These are phyloP conservation scores for Netelia fuscicornis DNA, from an alignment of 2,888 invertebrate species.

Conservation along the genomic window DNA sequence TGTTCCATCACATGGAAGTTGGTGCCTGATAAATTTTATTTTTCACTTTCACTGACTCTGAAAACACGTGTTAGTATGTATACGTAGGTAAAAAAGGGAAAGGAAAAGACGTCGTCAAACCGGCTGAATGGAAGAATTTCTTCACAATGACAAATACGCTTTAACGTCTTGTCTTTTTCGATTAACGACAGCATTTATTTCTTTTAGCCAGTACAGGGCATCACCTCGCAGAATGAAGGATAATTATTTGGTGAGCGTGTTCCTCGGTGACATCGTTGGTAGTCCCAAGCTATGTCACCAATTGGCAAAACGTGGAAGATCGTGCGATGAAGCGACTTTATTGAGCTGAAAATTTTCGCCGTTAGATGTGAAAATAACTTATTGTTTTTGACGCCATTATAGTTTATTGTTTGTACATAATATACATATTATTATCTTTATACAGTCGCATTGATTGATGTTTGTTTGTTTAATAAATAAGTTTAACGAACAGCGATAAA, in stretches of 20 bases:
- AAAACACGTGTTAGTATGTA: neutral
- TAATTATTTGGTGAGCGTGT: slow-evolving; percentile 93
- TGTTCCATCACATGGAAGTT: too few species aligned
- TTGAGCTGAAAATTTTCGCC: slow-evolving; percentile 60
- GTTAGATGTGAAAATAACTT: neutral
- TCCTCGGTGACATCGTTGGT: slow-evolving; percentile 93
- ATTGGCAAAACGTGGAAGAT: slow-evolving; percentile 89
- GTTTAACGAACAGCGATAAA: slow-evolving; percentile 34
- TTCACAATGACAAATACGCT: neutral
- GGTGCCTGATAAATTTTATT: neutral
- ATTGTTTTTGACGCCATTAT: slow-evolving; percentile 16
- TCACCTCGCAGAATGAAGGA: slow-evolving; percentile 89
- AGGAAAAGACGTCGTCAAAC: slow-evolving; percentile 5
- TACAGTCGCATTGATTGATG: neutral
- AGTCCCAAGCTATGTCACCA: slow-evolving; percentile 93
- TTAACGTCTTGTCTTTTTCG: slow-evolving; percentile 37
- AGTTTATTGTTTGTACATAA: slow-evolving; percentile 62
- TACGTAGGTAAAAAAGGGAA: neutral
- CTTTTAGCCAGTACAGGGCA: slow-evolving; percentile 90
- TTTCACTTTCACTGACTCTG: slow-evolving; percentile 32
- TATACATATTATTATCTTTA: slow-evolving; percentile 38
- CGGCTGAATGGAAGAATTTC: slow-evolving; percentile 22
- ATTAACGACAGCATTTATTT: slow-evolving; percentile 57
- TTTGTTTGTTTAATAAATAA: slow-evolving; percentile 36
- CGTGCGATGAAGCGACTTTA: slow-evolving; percentile 84